Percentiles rank a stretch among this genome's conserved stretches.
Evolutionary conservation across 2,888 invertebrate genomes (phyloP).

Genomic region (Tridacna crocea): DNA sequence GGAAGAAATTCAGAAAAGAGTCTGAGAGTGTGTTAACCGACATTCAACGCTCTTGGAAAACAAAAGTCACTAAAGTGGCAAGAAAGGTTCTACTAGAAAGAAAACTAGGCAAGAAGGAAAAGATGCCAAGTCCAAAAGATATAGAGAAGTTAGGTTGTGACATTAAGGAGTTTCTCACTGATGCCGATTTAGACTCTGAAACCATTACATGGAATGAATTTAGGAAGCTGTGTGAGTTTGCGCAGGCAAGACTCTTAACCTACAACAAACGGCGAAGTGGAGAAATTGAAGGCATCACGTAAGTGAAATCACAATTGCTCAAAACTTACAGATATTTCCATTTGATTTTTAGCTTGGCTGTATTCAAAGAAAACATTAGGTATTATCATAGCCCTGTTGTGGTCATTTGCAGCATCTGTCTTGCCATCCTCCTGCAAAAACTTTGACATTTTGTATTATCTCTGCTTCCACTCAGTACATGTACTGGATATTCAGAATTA

Average conservation of each 20-base stretch:
- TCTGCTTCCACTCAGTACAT: too few relatives aligned
- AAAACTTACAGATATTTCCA: neutral
- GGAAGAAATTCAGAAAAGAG: constrained; percentile 16
- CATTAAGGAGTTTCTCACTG: neutral
- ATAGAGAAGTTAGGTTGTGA: constrained; percentile 8
- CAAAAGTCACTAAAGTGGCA: constrained; percentile 10
- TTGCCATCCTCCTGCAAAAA: too few relatives aligned
- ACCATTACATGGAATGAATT: neutral
- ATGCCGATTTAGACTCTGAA: neutral
- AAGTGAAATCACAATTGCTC: constrained; percentile 13
- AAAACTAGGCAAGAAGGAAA: constrained; percentile 3
- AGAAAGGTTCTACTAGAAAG: constrained; percentile 25
- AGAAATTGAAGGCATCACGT: constrained; percentile 55
- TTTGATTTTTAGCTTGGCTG: neutral
- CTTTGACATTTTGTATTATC: too few relatives aligned
- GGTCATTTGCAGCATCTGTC: neutral
- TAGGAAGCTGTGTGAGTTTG: neutral
- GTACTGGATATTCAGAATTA: too few relatives aligned
- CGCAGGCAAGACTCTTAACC: constrained; percentile 47
- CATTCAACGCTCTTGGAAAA: neutral
- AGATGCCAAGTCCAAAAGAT: constrained; percentile 24
- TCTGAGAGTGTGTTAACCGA: neutral
- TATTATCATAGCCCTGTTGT: neutral
- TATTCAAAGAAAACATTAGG: neutral
- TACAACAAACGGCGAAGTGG: constrained; percentile 59